Conservation (phyloP, 2,888 invertebrate genomes). For the Caenorhabditis sinica region DNA sequence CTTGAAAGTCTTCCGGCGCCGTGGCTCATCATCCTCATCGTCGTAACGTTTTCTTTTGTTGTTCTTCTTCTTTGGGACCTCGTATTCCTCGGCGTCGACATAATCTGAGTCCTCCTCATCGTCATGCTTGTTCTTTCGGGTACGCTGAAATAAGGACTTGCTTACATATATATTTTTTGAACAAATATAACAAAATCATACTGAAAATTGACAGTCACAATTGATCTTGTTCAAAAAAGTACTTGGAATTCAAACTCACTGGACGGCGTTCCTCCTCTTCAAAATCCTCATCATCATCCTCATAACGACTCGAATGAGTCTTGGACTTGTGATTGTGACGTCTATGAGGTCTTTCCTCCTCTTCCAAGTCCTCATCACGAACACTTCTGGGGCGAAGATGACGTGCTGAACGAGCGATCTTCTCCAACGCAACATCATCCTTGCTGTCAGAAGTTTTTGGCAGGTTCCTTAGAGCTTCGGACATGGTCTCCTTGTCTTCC, state of each 20-base stretch:
- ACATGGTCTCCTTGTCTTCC: conserved; percentile 87
- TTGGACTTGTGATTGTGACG: no score
- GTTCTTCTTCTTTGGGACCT: not conserved
- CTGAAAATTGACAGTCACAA: no score
- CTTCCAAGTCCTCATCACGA: not conserved
- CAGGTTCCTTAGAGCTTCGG: not conserved
- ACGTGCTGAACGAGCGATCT: not conserved
- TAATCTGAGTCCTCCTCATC: not conserved
- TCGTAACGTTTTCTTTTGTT: not conserved
- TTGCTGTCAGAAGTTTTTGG: not conserved
- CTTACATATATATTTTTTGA: no score
- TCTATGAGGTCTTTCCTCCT: not conserved
- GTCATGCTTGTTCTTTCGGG: not conserved
- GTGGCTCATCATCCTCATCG: not conserved
- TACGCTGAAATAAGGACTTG: conserved; percentile 79
- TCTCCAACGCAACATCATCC: not conserved
- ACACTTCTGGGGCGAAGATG: not conserved
- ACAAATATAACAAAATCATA: no score
- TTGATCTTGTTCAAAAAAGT: no score
- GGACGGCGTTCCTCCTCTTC: not conserved
- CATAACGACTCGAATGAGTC: no score
- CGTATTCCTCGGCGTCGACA: not conserved
- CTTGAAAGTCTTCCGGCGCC: not conserved
- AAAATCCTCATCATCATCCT: not conserved
- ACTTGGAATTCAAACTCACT: not conserved